A percentile compares a stretch with the other conserved stretches of the same genome.
phyloP scores from a whole-genome alignment of 2,888 invertebrate genomes.

The Leucophenga maculata region DNA sequence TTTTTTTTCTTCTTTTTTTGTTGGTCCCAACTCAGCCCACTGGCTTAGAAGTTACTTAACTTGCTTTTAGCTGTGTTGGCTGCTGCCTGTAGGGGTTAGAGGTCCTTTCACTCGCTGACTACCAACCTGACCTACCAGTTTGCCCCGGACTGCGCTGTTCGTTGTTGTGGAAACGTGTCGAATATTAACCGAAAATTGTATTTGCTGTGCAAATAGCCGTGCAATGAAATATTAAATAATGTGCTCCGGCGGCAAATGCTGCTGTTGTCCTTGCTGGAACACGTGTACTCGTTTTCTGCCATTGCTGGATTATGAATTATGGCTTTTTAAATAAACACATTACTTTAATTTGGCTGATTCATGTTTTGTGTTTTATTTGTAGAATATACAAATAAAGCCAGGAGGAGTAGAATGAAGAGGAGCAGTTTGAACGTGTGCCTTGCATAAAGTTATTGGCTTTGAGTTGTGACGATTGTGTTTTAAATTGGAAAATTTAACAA shows the following conservation, averaged over 20 bases:
- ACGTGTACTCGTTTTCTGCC: not conserved
- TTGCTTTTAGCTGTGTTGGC: not conserved
- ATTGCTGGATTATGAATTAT: constrained; percentile 3
- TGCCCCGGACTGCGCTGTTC: not conserved
- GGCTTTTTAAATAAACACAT: not conserved
- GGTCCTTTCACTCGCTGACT: not conserved
- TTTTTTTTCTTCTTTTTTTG: too few relatives aligned
- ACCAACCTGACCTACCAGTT: constrained; percentile 13
- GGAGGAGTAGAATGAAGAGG: too few relatives aligned
- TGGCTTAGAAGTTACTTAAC: constrained; percentile 19
- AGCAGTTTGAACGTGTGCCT: too few relatives aligned
- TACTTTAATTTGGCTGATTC: not conserved
- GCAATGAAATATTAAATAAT: constrained; percentile 28
- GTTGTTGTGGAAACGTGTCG: constrained; percentile 8
- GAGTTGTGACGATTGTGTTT: not conserved
- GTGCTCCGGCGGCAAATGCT: constrained; percentile 19
- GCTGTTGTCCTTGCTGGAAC: constrained; percentile 27
- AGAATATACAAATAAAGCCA: not conserved
- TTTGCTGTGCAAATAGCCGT: constrained; percentile 29
- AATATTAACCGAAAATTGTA: constrained; percentile 26
- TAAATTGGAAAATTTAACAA: not conserved
- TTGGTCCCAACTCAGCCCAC: too few relatives aligned
- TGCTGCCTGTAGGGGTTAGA: constrained; percentile 24
- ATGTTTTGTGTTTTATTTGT: not conserved
- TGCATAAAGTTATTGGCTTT: too few relatives aligned